These are phyloP conservation scores for Procambarus virginalis DNA, from an alignment of 1,140 invertebrate genomes.

Conservation along the genomic window DNA sequence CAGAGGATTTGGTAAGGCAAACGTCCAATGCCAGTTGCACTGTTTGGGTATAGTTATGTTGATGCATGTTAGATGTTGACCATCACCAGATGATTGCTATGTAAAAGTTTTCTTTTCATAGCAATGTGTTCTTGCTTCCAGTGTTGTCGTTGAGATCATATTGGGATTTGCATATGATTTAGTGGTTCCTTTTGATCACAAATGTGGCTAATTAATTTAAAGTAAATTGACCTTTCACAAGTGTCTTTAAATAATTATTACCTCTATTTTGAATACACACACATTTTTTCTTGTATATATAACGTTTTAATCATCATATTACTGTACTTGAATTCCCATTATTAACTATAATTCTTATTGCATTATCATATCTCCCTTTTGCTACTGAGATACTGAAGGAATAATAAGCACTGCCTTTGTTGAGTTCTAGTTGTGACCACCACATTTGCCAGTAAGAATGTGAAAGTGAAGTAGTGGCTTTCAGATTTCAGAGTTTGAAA, in stretches of 20 bases:
- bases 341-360: too few relatives aligned
- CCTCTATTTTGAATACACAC: too few relatives aligned
- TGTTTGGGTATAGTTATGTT: slow-evolving; percentile 24
- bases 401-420: not conserved
- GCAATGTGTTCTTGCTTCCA: not conserved
- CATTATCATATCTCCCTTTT: not conserved
- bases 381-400: not conserved
- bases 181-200: not conserved
- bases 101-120: not conserved
- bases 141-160: not conserved
- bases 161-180: not conserved
- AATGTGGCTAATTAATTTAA: not conserved
- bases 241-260: not conserved
- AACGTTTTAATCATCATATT: too few relatives aligned
- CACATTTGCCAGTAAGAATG: not conserved
- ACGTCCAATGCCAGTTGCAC: slow-evolving; percentile 18
- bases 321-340: too few relatives aligned
- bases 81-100: not conserved
- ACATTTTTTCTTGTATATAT: too few relatives aligned
- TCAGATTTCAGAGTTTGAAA: too few relatives aligned
- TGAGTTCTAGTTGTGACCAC: not conserved
- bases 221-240: not conserved
- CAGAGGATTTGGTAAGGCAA: slow-evolving; percentile 58
- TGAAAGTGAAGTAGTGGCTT: not conserved
- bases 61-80: slow-evolving; percentile 33